phyloP scores from a whole-genome alignment of 2,888 invertebrate species.

The Esperia sulphurella region DNA sequence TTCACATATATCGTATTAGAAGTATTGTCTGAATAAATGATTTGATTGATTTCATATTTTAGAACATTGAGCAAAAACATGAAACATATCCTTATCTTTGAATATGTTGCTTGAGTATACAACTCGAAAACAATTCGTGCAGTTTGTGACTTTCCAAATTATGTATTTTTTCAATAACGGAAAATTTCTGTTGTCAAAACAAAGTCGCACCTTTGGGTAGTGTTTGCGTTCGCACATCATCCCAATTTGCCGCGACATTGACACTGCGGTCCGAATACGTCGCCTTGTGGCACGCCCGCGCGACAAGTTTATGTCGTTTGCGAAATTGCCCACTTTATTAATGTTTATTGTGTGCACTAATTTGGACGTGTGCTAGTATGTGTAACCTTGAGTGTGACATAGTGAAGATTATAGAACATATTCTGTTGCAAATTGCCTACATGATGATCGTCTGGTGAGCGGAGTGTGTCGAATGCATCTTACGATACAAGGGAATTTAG shows the following conservation, averaged over 20 bases:
- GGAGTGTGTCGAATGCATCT: neutral
- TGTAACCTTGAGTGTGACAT: slow-evolving; percentile 29
- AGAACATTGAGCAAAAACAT: too few relatives aligned
- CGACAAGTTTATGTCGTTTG: slow-evolving; percentile 13
- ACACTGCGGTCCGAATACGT: slow-evolving; percentile 35
- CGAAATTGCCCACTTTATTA: slow-evolving; percentile 29
- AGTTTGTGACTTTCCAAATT: too few relatives aligned
- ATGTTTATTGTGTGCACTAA: slow-evolving; percentile 31
- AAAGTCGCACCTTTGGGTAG: neutral
- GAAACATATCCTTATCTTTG: too few relatives aligned
- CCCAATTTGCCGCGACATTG: slow-evolving; percentile 35
- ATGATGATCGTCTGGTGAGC: neutral
- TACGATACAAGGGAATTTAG: neutral
- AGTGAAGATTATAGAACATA: slow-evolving; percentile 17
- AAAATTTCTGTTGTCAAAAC: neutral
- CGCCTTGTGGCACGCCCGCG: slow-evolving; percentile 25
- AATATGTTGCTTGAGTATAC: too few relatives aligned
- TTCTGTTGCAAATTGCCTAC: slow-evolving; percentile 9
- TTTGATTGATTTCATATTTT: too few relatives aligned
- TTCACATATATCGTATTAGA: too few relatives aligned
- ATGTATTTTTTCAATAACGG: neutral
- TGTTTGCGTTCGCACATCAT: slow-evolving; percentile 7
- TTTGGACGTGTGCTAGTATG: slow-evolving; percentile 36
- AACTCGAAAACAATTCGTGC: too few relatives aligned
- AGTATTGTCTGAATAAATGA: too few relatives aligned